Conservation (phyloP, 2,797 vertebrate species). For the Enteromius anoplus region DNA sequence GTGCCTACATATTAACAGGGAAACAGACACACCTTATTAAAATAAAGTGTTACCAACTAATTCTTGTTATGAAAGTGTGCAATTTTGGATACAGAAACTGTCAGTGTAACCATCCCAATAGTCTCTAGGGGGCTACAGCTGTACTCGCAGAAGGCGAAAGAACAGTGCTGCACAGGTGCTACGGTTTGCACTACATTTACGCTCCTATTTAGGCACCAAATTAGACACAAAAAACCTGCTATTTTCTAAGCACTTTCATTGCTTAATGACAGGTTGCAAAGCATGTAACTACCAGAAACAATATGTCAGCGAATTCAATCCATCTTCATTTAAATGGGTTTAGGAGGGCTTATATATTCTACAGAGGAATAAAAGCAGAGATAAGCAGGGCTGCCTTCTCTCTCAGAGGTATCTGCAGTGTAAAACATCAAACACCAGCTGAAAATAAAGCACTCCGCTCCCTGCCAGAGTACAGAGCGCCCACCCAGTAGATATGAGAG, state of each 20-base stretch:
- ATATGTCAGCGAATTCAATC: constrained; percentile 5
- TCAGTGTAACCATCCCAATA: not conserved
- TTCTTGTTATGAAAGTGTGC: not conserved
- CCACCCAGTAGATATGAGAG: constrained; percentile 24
- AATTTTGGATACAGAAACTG: not conserved
- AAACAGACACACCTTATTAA: not conserved
- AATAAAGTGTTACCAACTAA: not conserved
- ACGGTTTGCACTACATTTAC: not conserved
- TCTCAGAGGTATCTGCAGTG: constrained; percentile 21
- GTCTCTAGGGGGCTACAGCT: not conserved
- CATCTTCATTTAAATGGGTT: constrained; percentile 20
- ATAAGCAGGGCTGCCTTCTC: constrained; percentile 28
- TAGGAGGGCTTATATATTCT: constrained; percentile 31
- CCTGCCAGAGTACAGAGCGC: constrained; percentile 12
- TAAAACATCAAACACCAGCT: constrained; percentile 42
- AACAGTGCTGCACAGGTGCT: not conserved
- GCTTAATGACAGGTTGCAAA: not conserved
- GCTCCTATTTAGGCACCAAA: not conserved
- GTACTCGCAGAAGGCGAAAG: not conserved
- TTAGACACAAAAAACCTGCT: not conserved
- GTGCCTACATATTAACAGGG: not conserved
- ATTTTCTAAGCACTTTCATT: not conserved
- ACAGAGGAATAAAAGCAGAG: constrained; percentile 27
- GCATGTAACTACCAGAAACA: constrained; percentile 30
- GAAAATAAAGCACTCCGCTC: constrained; percentile 30